These are phyloP conservation scores for Troglohyphantes excavatus DNA, from an alignment of 2,888 invertebrate species.

Conservation along the genomic window DNA sequence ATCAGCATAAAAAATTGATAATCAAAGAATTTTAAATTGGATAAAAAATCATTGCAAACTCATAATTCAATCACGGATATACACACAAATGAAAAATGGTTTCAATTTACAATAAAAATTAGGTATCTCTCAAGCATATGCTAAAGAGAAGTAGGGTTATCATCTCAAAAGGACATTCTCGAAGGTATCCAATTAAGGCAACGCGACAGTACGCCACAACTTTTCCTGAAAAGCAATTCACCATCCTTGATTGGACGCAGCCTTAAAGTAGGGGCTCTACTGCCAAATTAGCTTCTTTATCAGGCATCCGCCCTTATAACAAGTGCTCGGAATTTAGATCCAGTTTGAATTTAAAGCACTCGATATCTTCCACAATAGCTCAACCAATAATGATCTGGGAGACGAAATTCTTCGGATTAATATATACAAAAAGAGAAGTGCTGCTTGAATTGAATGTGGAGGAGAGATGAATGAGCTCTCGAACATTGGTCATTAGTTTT, in stretches of 20 bases:
- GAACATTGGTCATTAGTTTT: neutral
- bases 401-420: neutral
- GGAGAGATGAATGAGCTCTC: neutral
- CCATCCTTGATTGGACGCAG: constrained; percentile 45
- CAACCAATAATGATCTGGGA: neutral
- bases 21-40: no score
- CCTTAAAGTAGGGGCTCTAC: constrained; percentile 47
- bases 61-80: no score
- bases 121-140: neutral
- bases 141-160: neutral
- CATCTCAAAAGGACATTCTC: constrained; percentile 13
- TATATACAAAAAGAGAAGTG: neutral
- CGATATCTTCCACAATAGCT: constrained; percentile 1
- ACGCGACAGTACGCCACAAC: constrained; percentile 35
- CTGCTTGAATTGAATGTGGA: neutral
- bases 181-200: constrained; percentile 48
- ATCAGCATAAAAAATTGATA: no score
- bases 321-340: constrained; percentile 9
- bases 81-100: no score
- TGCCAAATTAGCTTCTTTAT: constrained; percentile 50
- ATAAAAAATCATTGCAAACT: no score
- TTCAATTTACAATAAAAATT: neutral
- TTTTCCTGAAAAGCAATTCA: constrained; percentile 45
- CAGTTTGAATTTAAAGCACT: constrained; percentile 33
- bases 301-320: neutral